Percentiles rank a stretch among this genome's conserved stretches.
Evolutionary conservation across 2,888 invertebrate species (phyloP).

Genomic region (Lasioglossum marginatum): DNA sequence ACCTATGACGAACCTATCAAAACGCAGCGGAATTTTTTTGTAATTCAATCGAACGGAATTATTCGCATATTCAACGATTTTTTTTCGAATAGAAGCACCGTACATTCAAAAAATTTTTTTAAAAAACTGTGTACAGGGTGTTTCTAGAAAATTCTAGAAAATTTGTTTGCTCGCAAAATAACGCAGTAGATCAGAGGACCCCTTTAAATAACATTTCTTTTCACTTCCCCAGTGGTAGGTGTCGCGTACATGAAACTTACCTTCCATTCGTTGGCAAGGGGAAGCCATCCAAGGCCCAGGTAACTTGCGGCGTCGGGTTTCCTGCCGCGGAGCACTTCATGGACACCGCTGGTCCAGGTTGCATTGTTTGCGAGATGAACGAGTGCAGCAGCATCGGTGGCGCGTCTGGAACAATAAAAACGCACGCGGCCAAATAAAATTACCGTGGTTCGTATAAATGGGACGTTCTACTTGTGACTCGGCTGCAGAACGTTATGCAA

Average conservation of each 20-base stretch:
- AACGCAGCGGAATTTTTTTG: conserved; percentile 13
- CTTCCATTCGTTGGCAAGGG: conserved; percentile 87
- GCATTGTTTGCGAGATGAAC: conserved; percentile 92
- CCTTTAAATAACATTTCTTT: background rate
- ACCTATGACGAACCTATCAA: conserved; percentile 89
- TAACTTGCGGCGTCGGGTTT: conserved; percentile 91
- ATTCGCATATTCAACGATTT: background rate
- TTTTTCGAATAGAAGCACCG: background rate
- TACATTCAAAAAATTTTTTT: background rate
- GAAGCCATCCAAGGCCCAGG: conserved; percentile 91
- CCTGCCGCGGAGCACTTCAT: conserved; percentile 91
- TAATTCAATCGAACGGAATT: background rate
- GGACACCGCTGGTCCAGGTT: conserved; percentile 91
- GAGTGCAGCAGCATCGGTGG: conserved; percentile 90
- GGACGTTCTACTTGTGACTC: background rate
- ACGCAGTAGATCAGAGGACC: background rate
- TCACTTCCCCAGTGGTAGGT: background rate
- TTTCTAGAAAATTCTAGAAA: background rate
- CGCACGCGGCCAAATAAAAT: background rate
- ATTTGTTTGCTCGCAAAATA: background rate
- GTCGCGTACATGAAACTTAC: conserved; percentile 73
- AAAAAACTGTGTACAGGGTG: background rate
- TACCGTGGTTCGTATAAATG: background rate
- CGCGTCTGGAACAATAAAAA: conserved; percentile 86
- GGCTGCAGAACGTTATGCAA: too few relatives aligned